Evolutionary conservation across 2,113 vertebrate genomes (phyloP).

Genomic region (Toxotes chatareus): DNA sequence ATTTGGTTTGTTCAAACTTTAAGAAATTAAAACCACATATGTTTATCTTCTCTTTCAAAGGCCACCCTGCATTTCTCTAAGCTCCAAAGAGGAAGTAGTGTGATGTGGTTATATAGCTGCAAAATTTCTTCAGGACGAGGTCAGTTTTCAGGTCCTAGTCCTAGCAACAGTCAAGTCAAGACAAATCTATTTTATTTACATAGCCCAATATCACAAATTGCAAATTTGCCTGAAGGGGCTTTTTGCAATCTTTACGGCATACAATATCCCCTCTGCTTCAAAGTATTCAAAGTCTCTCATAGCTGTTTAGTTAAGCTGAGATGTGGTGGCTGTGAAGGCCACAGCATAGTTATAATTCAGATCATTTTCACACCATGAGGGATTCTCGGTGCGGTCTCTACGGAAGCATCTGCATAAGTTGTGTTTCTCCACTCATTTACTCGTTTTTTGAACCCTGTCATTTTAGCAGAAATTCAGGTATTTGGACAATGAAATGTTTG

Average conservation of each 20-base stretch:
- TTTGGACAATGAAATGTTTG: neutral
- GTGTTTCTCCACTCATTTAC: neutral
- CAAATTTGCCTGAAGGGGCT: neutral
- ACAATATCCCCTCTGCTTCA: too few relatives aligned
- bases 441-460: too few relatives aligned
- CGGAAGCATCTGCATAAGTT: too few relatives aligned
- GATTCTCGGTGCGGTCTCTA: too few relatives aligned
- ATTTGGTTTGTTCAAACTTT: too few relatives aligned
- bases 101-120: neutral
- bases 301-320: neutral
- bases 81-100: neutral
- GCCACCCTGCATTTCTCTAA: neutral
- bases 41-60: neutral
- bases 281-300: too few relatives aligned
- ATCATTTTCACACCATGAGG: neutral
- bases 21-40: neutral
- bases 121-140: neutral
- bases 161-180: neutral
- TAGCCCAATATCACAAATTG: neutral
- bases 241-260: neutral
- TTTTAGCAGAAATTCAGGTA: neutral
- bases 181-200: neutral
- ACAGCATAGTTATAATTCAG: neutral
- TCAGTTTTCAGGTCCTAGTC: neutral
- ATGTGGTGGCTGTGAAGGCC: neutral